These are phyloP conservation scores for Nesometra sesokonis DNA, from an alignment of 35 echinoderm and acorn worm species.

Conservation along the genomic window DNA sequence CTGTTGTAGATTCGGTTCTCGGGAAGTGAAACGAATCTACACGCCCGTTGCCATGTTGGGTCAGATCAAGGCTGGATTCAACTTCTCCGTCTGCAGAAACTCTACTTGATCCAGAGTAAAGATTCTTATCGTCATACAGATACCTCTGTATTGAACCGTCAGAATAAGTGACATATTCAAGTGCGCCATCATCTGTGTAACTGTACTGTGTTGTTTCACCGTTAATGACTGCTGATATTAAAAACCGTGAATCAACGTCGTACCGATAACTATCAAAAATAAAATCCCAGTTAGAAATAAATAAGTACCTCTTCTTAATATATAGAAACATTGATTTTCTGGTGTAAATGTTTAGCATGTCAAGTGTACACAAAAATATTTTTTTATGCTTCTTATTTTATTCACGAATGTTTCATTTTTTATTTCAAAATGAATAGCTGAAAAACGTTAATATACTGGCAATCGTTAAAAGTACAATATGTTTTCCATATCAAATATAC, in stretches of 20 bases:
- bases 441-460: too few species aligned
- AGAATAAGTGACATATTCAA: not conserved
- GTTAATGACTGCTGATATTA: not conserved
- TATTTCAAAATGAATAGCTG: too few species aligned
- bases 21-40: not conserved
- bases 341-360: too few species aligned
- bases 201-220: not conserved
- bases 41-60: not conserved
- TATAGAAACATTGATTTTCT: too few species aligned
- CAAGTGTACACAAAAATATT: too few species aligned
- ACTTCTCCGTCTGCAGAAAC: not conserved
- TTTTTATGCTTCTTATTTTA: too few species aligned
- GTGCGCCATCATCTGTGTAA: not conserved
- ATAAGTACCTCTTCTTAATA: too few species aligned
- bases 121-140: not conserved
- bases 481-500: too few species aligned
- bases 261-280: not conserved
- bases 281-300: too few species aligned
- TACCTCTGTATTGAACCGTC: not conserved
- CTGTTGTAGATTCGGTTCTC: not conserved
- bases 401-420: too few species aligned
- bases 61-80: not conserved
- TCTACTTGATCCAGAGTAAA: not conserved
- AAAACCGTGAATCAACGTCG: not conserved
- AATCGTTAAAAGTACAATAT: too few species aligned